Base-by-base conservation (phyloP, 1,140 invertebrate genomes). In the Drosophila rhopaloa region DNA sequence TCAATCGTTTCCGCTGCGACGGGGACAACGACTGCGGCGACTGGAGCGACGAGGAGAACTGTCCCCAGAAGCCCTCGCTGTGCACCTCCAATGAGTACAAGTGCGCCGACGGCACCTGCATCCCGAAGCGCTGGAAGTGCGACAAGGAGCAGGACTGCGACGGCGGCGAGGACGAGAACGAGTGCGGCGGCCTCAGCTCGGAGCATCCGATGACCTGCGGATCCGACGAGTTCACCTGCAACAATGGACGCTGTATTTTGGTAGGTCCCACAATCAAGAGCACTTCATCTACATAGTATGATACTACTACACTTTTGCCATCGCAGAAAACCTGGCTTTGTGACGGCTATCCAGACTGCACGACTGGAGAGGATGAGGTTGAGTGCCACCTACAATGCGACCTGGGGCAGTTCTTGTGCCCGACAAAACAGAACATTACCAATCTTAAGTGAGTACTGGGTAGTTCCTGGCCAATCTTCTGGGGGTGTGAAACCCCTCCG, bases 1-100 rank as follows among this genome's bases (percentile, higher is more conserved):
- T 95, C 8, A 94, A 94, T 72, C 94, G 95, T 29, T 96, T 97
- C 73, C 94, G 95, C 62, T 98, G 97, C 90, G 97, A 98, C 86
- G 96, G 90, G 16, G 96, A 97, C 79, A 96, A 98, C 88, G 97
- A 98, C 89, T 98, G 97, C 84, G 97, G 96, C 1, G 97, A 98
- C 90, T 96, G 95, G 93, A 97, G 96, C 59, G 96, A 97, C 76
- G 96, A 97, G 85, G 95, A 96, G 78, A 94, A 95, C 65, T 97
- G 96, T 80, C 94, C 94, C 40, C 83, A 93, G 47, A 92, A 92
- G 58, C 81, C 91, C 5, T 90, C 88, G 4, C 81, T 91, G 27
- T 92, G 92, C 62, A 91, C 88, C 2, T 79, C 90, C 0, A 88
- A 57, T 44, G 91, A 92, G 24, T 92, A 83, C 56, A 92, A 92